phyloP scores from a whole-genome alignment of 2,113 vertebrate species.

The Genyomyrus donnyi region DNA sequence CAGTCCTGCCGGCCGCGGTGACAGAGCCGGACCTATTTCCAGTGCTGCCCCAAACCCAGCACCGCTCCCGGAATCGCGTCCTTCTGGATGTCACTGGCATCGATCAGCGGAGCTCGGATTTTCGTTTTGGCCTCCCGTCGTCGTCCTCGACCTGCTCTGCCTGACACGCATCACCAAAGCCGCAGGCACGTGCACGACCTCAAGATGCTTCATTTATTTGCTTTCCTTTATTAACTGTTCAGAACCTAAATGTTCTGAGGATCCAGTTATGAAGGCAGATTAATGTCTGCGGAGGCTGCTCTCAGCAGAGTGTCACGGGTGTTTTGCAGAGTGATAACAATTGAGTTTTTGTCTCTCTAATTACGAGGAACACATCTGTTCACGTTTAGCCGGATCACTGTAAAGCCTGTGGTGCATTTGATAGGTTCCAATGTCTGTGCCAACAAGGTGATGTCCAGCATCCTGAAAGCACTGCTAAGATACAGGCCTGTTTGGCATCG shows the following conservation, averaged over 20 bases:
- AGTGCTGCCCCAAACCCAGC: neutral
- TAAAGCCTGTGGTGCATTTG: neutral
- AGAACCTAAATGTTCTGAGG: neutral
- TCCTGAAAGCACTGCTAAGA: neutral
- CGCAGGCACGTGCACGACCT: neutral
- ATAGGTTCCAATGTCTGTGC: neutral
- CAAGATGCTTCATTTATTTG: neutral
- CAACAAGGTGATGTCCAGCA: neutral
- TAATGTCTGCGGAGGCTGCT: neutral
- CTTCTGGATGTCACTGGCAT: slow-evolving; percentile 13
- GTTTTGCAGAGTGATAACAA: neutral
- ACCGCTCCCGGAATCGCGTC: neutral
- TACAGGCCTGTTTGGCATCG: neutral
- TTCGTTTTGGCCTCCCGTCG: neutral
- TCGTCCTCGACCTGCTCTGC: neutral
- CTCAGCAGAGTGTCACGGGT: neutral
- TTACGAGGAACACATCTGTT: neutral
- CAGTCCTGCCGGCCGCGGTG: neutral
- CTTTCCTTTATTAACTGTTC: neutral
- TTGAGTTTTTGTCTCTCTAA: neutral
- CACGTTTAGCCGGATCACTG: neutral
- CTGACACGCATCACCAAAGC: neutral
- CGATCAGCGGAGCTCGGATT: neutral
- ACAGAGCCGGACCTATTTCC: neutral
- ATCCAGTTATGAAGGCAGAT: neutral